Evolutionary conservation across 2,888 invertebrate species (phyloP).

Genomic region (Pandemis cinnamomeana): DNA sequence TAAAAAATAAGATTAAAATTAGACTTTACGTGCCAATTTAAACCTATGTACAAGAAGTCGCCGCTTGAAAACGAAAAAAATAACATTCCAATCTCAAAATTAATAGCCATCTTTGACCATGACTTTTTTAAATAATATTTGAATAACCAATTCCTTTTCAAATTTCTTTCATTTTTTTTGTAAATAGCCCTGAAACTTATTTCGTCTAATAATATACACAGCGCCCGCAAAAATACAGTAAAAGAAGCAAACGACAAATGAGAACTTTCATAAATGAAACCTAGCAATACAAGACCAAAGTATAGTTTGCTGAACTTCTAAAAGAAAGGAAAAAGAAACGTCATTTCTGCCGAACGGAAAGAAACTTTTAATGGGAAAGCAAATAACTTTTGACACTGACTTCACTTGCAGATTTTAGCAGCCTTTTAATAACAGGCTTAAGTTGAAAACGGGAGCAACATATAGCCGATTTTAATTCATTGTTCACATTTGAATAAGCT

Average conservation of each 20-base stretch:
- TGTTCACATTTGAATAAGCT: background rate
- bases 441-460: background rate
- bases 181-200: background rate
- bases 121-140: background rate
- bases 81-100: background rate
- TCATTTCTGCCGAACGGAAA: constrained; percentile 51
- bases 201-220: constrained; percentile 14
- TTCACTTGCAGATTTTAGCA: constrained; percentile 30
- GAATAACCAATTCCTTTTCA: background rate
- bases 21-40: no score
- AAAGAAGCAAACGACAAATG: constrained; percentile 32
- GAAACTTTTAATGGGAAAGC: constrained; percentile 66
- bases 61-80: background rate
- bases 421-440: background rate
- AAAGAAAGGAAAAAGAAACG: constrained; percentile 43
- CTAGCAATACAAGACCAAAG: constrained; percentile 21
- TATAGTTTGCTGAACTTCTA: constrained; percentile 27
- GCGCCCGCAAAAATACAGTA: constrained; percentile 1
- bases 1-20: no score
- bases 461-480: background rate
- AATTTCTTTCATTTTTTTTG: background rate
- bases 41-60: no score
- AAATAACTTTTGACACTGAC: constrained; percentile 49
- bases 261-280: constrained; percentile 38
- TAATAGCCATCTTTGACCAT: background rate